Percentiles rank a stretch among this genome's conserved stretches.
phyloP scores from a whole-genome alignment of 2,888 invertebrate species.

The Neocrepidodera transversa region DNA sequence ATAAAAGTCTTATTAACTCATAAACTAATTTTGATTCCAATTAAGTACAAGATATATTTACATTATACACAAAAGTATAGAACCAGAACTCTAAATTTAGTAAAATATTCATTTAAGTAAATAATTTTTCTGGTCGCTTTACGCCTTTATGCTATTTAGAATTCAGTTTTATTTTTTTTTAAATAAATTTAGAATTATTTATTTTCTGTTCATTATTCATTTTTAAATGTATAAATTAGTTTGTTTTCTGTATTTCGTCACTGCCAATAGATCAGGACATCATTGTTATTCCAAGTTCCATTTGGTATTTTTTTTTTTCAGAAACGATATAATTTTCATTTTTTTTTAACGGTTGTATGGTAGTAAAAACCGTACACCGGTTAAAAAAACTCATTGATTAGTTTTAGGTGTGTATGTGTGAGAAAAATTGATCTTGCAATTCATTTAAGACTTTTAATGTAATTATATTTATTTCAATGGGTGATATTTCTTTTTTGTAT shows the following conservation, averaged over 20 bases:
- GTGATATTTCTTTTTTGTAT: conserved; percentile 42
- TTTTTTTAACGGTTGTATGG: conserved; percentile 1
- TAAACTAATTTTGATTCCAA: too few relatives aligned
- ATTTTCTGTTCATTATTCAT: too few relatives aligned
- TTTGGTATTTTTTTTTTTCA: conserved; percentile 10
- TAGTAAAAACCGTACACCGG: conserved; percentile 1
- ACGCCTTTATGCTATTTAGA: too few relatives aligned
- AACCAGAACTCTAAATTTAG: too few relatives aligned
- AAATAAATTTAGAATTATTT: too few relatives aligned
- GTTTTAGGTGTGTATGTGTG: conserved; percentile 31
- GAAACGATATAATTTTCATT: background rate
- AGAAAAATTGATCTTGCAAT: conserved; percentile 33
- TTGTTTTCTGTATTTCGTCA: conserved; percentile 4
- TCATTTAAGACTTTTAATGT: conserved; percentile 38
- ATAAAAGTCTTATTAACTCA: too few relatives aligned
- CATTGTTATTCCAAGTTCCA: background rate
- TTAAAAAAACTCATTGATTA: conserved; percentile 26
- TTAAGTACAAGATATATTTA: too few relatives aligned
- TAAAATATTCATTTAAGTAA: too few relatives aligned
- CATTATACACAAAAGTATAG: too few relatives aligned
- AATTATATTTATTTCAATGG: conserved; percentile 45
- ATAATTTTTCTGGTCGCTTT: too few relatives aligned
- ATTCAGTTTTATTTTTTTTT: too few relatives aligned
- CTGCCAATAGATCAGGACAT: conserved; percentile 14
- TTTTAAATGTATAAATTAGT: conserved; percentile 13